Base-by-base conservation (phyloP, 2,797 vertebrate species). In the Bradypodion pumilum region DNA sequence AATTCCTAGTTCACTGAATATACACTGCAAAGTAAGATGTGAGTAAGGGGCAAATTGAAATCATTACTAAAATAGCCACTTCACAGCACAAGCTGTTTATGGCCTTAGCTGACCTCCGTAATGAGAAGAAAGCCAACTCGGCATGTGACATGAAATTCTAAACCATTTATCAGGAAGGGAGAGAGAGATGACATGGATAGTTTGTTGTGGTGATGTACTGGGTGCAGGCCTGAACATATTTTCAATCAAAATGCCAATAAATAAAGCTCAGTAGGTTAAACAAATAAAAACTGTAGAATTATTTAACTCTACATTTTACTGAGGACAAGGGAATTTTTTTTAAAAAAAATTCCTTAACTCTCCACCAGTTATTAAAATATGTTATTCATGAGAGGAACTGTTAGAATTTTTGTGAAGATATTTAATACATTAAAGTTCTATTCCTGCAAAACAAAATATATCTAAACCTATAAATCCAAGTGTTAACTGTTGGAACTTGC, bases 121-220 rank as follows among this genome's bases (percentile, higher is more conserved):
- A 32, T 13, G 40, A 77, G 29, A 37, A 77, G 65, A 37, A 35
- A 4, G 74, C 66, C 79, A 81, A n/a, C 52, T 52, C 32, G 40
- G 73, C 79, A 85, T 81, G 80, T 76, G 79, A 76, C 32, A 37
- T 76, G 79, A 70, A 76, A 85, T 77, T 81, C 78, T 74, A 81
- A 56, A 75, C 68, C 79, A 76, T 85, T 77, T 85, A 76, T 76
- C 78, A 81, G 42, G 65, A 81, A 81, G 66, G 68, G 82, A 46
- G 62, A 78, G 21, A 78, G 66, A 84, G 65, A 81, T 76, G 79
- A 78, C 59, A n/a, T 60, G 73, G 44, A 81, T 70, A 63, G 73
- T 62, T 62, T 68, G 60, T 40, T 65, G 40, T 85, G 73, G 15
- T 60, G 56, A 32, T 49, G 78, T 62, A 35, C 56, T 76, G 74